Percentiles rank a stretch among this genome's conserved stretches.
phyloP scores from a whole-genome alignment of 2,797 vertebrate species.

The Enteromius mattozi region DNA sequence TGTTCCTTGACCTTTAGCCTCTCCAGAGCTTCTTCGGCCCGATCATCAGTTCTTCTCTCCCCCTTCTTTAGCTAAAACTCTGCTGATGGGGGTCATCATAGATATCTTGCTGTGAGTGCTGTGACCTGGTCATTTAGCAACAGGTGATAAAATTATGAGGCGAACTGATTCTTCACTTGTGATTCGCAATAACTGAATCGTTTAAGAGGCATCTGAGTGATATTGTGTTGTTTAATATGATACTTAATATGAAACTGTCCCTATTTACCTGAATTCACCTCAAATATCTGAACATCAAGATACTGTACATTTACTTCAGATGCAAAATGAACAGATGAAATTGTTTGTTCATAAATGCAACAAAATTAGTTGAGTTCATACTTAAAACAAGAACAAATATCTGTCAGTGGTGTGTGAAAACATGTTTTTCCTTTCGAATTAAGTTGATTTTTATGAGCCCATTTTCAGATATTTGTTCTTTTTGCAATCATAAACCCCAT shows the following conservation, averaged over 20 bases:
- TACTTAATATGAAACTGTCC: neutral
- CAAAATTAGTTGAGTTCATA: neutral
- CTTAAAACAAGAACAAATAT: neutral
- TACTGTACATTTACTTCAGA: neutral
- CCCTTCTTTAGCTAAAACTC: neutral
- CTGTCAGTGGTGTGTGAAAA: neutral
- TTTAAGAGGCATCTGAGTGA: neutral
- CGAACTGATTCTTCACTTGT: neutral
- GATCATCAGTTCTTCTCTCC: conserved; percentile 8
- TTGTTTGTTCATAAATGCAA: neutral
- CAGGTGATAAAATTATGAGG: conserved; percentile 34
- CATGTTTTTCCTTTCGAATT: neutral
- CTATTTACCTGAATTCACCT: neutral
- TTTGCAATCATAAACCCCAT: neutral
- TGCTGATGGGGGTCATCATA: neutral
- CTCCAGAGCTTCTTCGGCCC: conserved; percentile 38
- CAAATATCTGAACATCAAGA: neutral
- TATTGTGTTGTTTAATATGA: neutral
- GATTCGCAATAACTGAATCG: neutral
- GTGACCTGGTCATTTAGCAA: conserved; percentile 48
- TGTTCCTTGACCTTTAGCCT: conserved; percentile 60
- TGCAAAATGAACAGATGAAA: neutral
- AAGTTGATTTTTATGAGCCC: too few relatives aligned
- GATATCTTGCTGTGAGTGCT: conserved; percentile 10
- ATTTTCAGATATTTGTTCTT: neutral